These are phyloP conservation scores for Columba janthina DNA, from an alignment of 2,113 vertebrate species.

Conservation along the genomic window DNA sequence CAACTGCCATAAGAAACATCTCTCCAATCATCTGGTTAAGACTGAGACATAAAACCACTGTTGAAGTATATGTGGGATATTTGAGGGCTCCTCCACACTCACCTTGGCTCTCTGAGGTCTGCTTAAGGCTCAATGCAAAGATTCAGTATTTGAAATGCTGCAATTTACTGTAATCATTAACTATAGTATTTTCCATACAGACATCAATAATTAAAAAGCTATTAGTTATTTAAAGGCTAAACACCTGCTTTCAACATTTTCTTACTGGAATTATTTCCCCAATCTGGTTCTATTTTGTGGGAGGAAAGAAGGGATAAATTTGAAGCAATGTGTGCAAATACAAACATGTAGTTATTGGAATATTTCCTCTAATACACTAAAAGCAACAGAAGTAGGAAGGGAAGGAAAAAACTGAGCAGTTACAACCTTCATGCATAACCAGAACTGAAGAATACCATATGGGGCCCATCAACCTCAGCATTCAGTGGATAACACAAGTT, in stretches of 20 bases:
- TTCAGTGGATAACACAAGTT: background rate
- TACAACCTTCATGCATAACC: background rate
- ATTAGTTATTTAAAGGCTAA: background rate
- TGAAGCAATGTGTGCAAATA: background rate
- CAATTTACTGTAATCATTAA: background rate
- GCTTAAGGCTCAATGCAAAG: background rate
- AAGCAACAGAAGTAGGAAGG: background rate
- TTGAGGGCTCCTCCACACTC: background rate
- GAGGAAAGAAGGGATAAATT: background rate
- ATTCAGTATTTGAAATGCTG: background rate
- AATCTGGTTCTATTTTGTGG: background rate
- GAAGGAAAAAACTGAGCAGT: background rate
- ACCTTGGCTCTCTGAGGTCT: background rate
- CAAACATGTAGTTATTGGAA: background rate
- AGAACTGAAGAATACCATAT: background rate
- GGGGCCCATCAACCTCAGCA: background rate
- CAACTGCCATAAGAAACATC: background rate
- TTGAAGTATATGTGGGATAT: background rate
- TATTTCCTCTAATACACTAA: background rate
- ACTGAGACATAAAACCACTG: background rate
- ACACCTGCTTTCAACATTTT: background rate
- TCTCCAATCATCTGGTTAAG: background rate
- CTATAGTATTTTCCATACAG: background rate
- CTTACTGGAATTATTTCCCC: background rate
- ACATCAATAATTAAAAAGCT: background rate